Percentiles rank a stretch among this genome's conserved stretches.
These are phyloP conservation scores for Isichthys henryi DNA, from an alignment of 2,113 vertebrate species.

Conservation along the genomic window DNA sequence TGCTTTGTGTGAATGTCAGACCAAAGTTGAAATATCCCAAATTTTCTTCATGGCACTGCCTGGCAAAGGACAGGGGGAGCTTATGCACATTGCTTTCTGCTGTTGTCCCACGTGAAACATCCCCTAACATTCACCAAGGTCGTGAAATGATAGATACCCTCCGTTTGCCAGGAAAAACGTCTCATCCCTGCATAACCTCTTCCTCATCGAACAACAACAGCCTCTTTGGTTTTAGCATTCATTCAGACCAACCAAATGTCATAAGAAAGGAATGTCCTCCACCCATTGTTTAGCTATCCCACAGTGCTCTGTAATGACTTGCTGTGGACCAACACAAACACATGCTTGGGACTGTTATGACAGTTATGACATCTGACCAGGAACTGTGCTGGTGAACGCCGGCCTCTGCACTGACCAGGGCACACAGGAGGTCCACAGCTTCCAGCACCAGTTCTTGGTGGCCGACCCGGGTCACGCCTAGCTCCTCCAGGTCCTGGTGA, in stretches of 20 bases:
- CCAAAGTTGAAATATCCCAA: not conserved
- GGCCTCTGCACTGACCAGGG: constrained; percentile 63
- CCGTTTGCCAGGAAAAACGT: not conserved
- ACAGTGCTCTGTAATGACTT: constrained; percentile 2
- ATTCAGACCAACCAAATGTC: not conserved
- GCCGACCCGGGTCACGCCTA: constrained; percentile 77
- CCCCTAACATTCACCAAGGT: not conserved
- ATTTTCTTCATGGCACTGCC: not conserved
- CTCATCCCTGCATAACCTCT: not conserved
- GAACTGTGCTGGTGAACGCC: not conserved
- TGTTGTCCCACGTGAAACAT: not conserved
- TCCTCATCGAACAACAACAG: not conserved
- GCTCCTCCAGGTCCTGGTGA: constrained; percentile 81
- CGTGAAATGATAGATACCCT: not conserved
- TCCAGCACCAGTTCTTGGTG: constrained; percentile 93
- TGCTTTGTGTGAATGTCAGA: not conserved
- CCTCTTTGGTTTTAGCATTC: not conserved
- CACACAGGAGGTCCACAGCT: constrained; percentile 89
- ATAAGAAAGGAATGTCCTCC: not conserved
- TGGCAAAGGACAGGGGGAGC: not conserved
- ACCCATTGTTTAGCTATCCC: not conserved
- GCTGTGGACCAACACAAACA: not conserved
- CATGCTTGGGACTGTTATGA: not conserved
- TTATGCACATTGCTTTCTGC: not conserved
- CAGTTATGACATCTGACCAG: not conserved